phyloP scores from a whole-genome alignment of 2,888 invertebrate species.

The Beris chalybata region DNA sequence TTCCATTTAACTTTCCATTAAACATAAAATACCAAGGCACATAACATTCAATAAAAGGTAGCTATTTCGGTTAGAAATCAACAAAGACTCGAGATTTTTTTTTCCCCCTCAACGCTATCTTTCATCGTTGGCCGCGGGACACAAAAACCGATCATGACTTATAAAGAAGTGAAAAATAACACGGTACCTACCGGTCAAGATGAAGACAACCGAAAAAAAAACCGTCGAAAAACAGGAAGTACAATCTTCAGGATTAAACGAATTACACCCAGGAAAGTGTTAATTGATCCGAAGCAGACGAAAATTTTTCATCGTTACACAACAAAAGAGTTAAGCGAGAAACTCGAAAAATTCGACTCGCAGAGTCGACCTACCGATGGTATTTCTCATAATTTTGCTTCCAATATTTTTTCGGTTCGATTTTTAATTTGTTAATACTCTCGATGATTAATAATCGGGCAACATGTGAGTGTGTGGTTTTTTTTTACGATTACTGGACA shows the following conservation, averaged over 20 bases:
- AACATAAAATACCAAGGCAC: background rate
- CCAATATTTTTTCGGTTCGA: background rate
- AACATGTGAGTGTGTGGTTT: background rate
- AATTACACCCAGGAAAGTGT: constrained; percentile 6
- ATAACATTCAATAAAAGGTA: background rate
- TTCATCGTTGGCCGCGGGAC: too few species aligned
- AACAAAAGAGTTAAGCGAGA: constrained; percentile 19
- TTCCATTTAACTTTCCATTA: constrained; percentile 16
- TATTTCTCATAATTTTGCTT: background rate
- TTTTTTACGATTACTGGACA: background rate
- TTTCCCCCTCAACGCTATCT: background rate
- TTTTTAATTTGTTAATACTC: background rate
- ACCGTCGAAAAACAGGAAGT: constrained; percentile 1
- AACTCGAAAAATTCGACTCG: constrained; percentile 2
- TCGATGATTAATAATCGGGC: background rate
- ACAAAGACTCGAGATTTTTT: background rate
- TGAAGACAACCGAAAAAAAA: background rate
- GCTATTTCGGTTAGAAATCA: constrained; percentile 1
- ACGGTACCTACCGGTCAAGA: constrained; percentile 2
- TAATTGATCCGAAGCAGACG: constrained; percentile 6
- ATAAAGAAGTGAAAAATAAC: background rate
- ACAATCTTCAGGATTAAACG: constrained; percentile 3
- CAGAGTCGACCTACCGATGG: background rate
- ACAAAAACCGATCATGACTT: background rate
- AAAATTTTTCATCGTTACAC: background rate